Conservation (phyloP, 2,888 invertebrate genomes). For the Himalopsyche tibetana region DNA sequence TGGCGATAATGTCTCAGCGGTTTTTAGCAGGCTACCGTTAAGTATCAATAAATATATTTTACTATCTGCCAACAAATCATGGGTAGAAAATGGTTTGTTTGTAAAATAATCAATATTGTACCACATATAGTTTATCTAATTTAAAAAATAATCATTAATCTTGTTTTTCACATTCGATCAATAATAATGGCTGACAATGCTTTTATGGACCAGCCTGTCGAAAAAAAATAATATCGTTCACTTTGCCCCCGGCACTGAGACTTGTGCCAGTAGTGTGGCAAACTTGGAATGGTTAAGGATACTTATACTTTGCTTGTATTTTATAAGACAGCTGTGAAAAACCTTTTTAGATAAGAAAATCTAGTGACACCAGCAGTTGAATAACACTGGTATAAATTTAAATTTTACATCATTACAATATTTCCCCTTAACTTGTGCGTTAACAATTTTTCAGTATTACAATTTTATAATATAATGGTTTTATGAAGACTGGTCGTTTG, state of each 20-base stretch:
- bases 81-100: background rate
- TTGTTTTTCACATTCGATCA: background rate
- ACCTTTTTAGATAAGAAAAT: background rate
- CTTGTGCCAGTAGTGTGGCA: background rate
- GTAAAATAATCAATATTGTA: background rate
- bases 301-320: background rate
- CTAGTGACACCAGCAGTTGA: too few relatives aligned
- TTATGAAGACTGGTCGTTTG: too few relatives aligned
- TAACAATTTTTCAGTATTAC: too few relatives aligned
- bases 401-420: too few relatives aligned
- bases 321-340: background rate
- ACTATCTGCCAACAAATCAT: background rate
- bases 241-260: background rate
- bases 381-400: too few relatives aligned
- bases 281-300: background rate
- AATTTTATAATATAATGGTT: too few relatives aligned
- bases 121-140: background rate
- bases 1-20: too few relatives aligned
- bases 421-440: too few relatives aligned
- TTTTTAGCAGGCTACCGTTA: too few relatives aligned
- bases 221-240: constrained; percentile 18
- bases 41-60: too few relatives aligned
- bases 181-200: constrained; percentile 4
- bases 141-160: background rate
- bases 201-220: constrained; percentile 23